A percentile compares a stretch with the other conserved stretches of the same genome.
These are phyloP conservation scores for Lapara coniferarum DNA, from an alignment of 2,888 invertebrate genomes.

Conservation along the genomic window DNA sequence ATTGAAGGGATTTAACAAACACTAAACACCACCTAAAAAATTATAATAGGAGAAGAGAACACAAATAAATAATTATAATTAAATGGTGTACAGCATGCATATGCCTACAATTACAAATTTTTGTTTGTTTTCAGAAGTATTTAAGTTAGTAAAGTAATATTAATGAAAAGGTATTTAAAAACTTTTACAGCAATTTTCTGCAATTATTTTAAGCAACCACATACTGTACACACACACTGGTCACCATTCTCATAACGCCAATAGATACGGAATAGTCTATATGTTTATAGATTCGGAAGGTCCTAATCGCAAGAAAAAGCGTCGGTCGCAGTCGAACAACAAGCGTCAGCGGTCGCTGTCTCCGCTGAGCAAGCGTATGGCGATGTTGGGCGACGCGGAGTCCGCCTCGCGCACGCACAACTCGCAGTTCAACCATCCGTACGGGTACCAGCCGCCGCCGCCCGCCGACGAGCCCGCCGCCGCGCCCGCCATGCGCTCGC, in stretches of 20 bases:
- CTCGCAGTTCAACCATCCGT: slow-evolving; percentile 88
- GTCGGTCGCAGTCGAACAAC: slow-evolving; percentile 81
- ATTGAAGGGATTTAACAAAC: too few relatives aligned
- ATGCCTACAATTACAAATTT: too few relatives aligned
- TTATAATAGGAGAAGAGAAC: too few relatives aligned
- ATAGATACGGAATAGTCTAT: slow-evolving; percentile 26
- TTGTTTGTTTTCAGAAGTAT: too few relatives aligned
- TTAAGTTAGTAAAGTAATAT: too few relatives aligned
- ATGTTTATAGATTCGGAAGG: slow-evolving; percentile 74
- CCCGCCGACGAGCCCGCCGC: slow-evolving; percentile 69
- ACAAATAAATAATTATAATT: too few relatives aligned
- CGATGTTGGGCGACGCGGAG: slow-evolving; percentile 85
- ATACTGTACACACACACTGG: neutral
- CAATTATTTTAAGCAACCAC: neutral
- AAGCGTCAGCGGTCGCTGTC: slow-evolving; percentile 89
- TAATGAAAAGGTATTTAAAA: too few relatives aligned
- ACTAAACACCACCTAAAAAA: too few relatives aligned
- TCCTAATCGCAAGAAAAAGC: slow-evolving; percentile 83
- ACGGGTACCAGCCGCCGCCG: slow-evolving; percentile 84
- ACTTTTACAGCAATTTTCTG: neutral
- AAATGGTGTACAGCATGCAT: too few relatives aligned
- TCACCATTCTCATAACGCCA: too few relatives aligned
- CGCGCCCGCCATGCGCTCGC: slow-evolving; percentile 61
- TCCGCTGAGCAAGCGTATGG: slow-evolving; percentile 93
- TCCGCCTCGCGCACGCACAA: slow-evolving; percentile 76